Base-by-base conservation (phyloP, 2,797 vertebrate genomes). In the Esox masquinongy region DNA sequence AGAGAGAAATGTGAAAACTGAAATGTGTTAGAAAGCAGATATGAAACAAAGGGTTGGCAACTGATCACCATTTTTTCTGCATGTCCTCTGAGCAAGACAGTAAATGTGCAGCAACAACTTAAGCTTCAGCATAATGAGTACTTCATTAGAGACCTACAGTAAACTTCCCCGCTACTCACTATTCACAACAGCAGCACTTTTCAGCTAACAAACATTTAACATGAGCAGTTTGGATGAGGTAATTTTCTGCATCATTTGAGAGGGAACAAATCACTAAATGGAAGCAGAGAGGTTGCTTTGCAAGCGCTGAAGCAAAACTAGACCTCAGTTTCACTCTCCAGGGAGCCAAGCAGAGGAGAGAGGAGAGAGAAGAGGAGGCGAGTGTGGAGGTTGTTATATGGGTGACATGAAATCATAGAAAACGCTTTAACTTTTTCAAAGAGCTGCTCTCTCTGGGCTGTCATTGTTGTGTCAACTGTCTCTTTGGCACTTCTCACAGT, bases 171-270 rank as follows among this genome's bases (percentile, higher is more conserved):
- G 9, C 22, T 19, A 61, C 39, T 59, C 64, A 72, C 75, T 53
- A 39, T 72, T 70, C 56, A 70, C 73, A 85, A 79, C 80, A 83
- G 77, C 70, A 53, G 80, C 77, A 73, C 80, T 77, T 83, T 83
- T 75, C 72, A 70, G 51, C 78, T 86, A 88, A 89, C 71, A 56
- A 75, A 70, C 74, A 81, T 72, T 78, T 73, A 86, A 86, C 84
- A 86, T n/a, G 5, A 19, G 8, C 51, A 16, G 14, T 78, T 82
- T 68, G 85, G 80, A 90, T 87, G 79, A 85, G 86, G 87, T 84
- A 79, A 88, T 91, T 90, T 91, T 89, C 88, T 87, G 88, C 90
- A 89, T 85, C 83, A 84, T 86, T 88, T 91, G 84, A 85, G 79
- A 77, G 70, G 26, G 79, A 87, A 84, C 77, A 84, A 83, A 85